Evolutionary conservation across 2,888 invertebrate species (phyloP).

Genomic region (Ditula angustiorana): DNA sequence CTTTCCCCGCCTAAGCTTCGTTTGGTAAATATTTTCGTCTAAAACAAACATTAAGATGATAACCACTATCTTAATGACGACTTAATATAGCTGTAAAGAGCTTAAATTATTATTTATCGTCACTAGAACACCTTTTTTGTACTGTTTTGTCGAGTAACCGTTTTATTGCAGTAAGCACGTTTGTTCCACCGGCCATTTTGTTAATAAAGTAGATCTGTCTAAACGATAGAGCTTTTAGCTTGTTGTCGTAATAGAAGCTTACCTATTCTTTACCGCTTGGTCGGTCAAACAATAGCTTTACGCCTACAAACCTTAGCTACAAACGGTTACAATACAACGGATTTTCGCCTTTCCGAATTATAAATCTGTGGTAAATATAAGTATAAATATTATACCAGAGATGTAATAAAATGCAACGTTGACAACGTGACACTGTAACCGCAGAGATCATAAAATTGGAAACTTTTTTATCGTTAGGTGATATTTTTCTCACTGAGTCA

Average conservation of each 20-base stretch:
- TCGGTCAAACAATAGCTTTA: constrained; percentile 33
- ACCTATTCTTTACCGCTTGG: constrained; percentile 18
- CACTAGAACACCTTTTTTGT: constrained; percentile 64
- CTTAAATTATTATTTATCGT: constrained; percentile 56
- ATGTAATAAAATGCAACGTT: constrained; percentile 54
- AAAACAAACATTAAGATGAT: constrained; percentile 66
- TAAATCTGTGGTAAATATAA: constrained; percentile 10
- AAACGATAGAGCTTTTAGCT: constrained; percentile 13
- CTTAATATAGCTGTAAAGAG: constrained; percentile 55
- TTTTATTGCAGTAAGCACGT: constrained; percentile 54
- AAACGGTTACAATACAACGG: no score
- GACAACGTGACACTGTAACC: constrained; percentile 58
- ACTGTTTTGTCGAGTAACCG: constrained; percentile 59
- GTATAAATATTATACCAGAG: constrained; percentile 48
- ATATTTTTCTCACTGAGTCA: constrained; percentile 43
- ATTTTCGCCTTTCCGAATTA: constrained; percentile 13
- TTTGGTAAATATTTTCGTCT: constrained; percentile 68
- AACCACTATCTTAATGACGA: constrained; percentile 72
- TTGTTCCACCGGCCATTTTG: constrained; percentile 29
- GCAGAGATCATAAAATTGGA: constrained; percentile 66
- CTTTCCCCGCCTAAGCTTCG: constrained; percentile 53
- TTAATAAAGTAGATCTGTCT: constrained; percentile 35
- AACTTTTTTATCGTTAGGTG: constrained; percentile 46
- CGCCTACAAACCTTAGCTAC: constrained; percentile 10
- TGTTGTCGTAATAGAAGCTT: constrained; percentile 29